Conservation (phyloP, 1,140 invertebrate genomes). For the Ephestia elutella region DNA sequence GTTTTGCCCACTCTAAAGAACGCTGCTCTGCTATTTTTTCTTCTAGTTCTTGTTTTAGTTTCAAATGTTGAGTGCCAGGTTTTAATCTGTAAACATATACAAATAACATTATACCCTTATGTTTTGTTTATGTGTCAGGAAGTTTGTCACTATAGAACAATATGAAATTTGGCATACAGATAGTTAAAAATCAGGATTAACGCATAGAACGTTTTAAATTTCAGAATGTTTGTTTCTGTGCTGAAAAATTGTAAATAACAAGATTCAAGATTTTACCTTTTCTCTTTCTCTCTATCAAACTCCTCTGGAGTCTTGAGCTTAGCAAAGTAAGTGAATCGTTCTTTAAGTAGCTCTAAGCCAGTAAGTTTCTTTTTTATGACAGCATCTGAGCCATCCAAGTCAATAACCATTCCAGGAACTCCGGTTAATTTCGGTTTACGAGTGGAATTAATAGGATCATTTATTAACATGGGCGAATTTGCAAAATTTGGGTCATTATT, state of each 20-base stretch:
- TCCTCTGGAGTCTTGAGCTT: conserved; percentile 66
- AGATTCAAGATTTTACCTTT: conserved; percentile 48
- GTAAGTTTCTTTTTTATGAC: conserved; percentile 49
- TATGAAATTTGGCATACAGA: no score
- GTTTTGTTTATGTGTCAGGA: no score
- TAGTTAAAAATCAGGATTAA: no score
- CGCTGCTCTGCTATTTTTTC: conserved; percentile 77
- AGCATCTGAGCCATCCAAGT: conserved; percentile 65
- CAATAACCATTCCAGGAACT: conserved; percentile 76
- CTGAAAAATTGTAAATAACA: no score
- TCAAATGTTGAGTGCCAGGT: conserved; percentile 77
- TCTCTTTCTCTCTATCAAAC: conserved; percentile 65
- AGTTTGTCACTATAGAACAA: no score
- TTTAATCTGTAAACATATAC: conserved; percentile 42
- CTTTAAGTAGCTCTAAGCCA: conserved; percentile 76
- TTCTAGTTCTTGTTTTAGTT: conserved; percentile 78
- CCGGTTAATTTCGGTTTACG: conserved; percentile 75
- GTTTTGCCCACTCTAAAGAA: conserved; percentile 78
- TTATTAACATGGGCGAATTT: not conserved
- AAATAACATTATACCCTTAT: conserved; percentile 11
- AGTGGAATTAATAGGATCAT: conserved; percentile 15
- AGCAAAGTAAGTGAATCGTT: conserved; percentile 78
- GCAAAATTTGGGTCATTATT: not conserved
- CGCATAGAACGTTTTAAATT: no score
- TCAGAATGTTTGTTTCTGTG: no score